Evolutionary conservation across 2,113 vertebrate genomes (phyloP).

Genomic region (Eretmochelys imbricata): DNA sequence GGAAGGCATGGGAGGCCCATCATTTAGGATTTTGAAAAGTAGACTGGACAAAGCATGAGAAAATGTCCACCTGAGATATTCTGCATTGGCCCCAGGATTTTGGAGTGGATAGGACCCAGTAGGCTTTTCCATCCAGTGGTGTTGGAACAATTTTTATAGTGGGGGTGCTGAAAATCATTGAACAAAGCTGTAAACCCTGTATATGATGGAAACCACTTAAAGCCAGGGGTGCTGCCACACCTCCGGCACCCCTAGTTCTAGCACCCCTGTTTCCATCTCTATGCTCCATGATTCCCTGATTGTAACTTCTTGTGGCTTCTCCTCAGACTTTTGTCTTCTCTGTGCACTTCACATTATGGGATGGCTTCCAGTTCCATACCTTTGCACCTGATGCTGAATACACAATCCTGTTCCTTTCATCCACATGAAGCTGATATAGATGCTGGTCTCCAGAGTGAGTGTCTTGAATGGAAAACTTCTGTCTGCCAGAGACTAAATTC

Average conservation of each 20-base stretch:
- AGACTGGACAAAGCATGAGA: background rate
- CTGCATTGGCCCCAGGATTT: background rate
- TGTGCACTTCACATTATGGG: background rate
- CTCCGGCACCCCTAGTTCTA: too few species aligned
- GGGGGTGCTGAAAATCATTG: too few species aligned
- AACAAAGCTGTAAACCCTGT: too few species aligned
- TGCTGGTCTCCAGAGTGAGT: conserved; percentile 25
- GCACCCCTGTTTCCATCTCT: background rate
- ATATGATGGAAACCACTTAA: too few species aligned
- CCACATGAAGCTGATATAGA: conserved; percentile 69
- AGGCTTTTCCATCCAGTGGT: background rate
- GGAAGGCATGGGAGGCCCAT: background rate
- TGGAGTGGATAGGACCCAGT: background rate
- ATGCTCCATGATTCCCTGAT: fast-evolving
- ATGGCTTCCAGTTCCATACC: conserved; percentile 53
- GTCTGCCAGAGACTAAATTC: conserved; percentile 77
- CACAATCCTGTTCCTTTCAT: conserved; percentile 65
- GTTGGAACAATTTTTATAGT: too few species aligned
- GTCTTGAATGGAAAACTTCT: conserved; percentile 73
- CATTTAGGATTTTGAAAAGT: background rate
- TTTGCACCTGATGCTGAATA: conserved; percentile 75
- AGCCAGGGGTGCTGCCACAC: too few species aligned
- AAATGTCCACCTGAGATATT: background rate
- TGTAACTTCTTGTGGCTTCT: background rate
- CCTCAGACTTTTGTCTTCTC: background rate